Conservation (phyloP, 2,113 vertebrate species). For the Cyphomyrus plagiostoma region DNA sequence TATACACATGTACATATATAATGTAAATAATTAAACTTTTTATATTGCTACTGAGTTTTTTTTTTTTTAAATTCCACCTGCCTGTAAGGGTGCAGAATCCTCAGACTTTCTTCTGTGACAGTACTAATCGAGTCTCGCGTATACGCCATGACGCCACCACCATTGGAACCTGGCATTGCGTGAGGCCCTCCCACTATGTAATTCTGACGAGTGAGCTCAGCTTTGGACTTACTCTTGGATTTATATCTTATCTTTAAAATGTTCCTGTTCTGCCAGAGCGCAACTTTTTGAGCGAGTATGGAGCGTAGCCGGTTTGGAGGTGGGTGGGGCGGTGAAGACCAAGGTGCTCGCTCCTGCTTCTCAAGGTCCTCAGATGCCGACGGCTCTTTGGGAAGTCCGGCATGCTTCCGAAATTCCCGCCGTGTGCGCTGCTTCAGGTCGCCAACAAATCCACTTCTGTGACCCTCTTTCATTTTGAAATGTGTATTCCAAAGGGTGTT, state of each 20-base stretch:
- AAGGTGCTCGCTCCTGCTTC: not conserved
- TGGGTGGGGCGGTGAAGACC: not conserved
- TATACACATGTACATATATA: slow-evolving; percentile 5
- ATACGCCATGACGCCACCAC: not conserved
- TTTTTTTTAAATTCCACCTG: not conserved
- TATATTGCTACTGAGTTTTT: slow-evolving; percentile 6
- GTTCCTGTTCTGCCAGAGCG: not conserved
- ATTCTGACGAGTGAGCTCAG: not conserved
- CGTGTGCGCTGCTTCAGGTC: slow-evolving; percentile 43
- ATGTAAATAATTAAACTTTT: slow-evolving; percentile 7
- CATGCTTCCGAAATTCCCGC: slow-evolving; percentile 15
- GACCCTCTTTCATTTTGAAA: not conserved
- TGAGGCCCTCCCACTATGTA: not conserved
- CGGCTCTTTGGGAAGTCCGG: slow-evolving; percentile 4
- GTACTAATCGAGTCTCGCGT: not conserved
- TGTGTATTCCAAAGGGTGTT: slow-evolving; percentile 41
- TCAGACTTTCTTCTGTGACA: slow-evolving; percentile 2
- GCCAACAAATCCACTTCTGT: slow-evolving; percentile 8
- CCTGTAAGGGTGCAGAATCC: not conserved
- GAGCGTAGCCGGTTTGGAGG: not conserved
- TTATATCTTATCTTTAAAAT: not conserved
- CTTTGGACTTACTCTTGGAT: not conserved
- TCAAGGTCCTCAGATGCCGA: not conserved
- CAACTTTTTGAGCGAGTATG: not conserved
- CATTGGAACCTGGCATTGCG: not conserved